Evolutionary conservation across 1,140 invertebrate genomes (phyloP).

Genomic region (Habropoda laboriosa): DNA sequence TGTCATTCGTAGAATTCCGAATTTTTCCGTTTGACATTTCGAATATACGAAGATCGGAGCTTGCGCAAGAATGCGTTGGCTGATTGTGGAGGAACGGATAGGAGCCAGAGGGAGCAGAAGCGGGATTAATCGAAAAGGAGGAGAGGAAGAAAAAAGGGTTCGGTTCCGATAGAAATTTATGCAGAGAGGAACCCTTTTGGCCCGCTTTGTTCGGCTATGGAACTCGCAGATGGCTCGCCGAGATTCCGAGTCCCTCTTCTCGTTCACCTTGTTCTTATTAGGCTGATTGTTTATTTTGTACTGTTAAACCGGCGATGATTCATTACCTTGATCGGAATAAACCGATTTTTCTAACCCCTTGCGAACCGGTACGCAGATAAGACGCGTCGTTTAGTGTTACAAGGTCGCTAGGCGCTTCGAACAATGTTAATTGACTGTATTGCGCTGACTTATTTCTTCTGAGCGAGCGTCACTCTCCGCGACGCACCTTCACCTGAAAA

Average conservation of each 20-base stretch:
- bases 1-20: constrained; percentile 12
- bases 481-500: background rate
- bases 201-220: background rate
- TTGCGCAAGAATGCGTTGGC: background rate
- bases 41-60: background rate
- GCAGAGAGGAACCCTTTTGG: background rate
- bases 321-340: constrained; percentile 20
- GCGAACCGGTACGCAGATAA: background rate
- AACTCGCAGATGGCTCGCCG: background rate
- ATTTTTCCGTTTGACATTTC: constrained; percentile 20
- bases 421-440: constrained; percentile 9
- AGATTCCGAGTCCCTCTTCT: background rate
- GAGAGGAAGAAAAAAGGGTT: background rate
- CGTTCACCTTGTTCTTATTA: constrained; percentile 43
- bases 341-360: constrained; percentile 24
- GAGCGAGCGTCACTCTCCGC: background rate
- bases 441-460: background rate
- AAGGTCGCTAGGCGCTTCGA: constrained; percentile 21
- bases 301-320: constrained; percentile 18
- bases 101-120: too few relatives aligned
- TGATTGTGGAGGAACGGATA: background rate
- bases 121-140: background rate
- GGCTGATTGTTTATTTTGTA: constrained; percentile 22
- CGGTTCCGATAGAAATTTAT: background rate
- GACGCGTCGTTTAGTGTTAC: constrained; percentile 34